A percentile compares a stretch with the other conserved stretches of the same genome.
These are phyloP conservation scores for Dromiciops gliroides DNA, from an alignment of 2,113 vertebrate genomes.

Conservation along the genomic window DNA sequence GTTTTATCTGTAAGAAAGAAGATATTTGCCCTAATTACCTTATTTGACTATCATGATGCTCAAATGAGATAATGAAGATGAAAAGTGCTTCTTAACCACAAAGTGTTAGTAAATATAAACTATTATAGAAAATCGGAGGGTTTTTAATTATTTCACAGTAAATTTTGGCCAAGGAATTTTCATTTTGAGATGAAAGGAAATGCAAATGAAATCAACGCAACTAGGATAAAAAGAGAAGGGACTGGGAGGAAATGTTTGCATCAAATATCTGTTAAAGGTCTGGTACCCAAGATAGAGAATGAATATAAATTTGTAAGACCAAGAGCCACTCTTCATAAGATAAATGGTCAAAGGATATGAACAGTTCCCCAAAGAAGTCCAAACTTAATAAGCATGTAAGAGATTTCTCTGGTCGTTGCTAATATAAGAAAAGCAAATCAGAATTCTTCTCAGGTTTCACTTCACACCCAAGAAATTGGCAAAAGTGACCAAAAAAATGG, in stretches of 20 bases:
- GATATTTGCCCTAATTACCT: not conserved
- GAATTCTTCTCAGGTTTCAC: too few species aligned
- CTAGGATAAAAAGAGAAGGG: not conserved
- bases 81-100: not conserved
- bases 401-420: not conserved
- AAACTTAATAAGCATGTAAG: not conserved
- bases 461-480: not conserved
- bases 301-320: not conserved
- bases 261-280: not conserved
- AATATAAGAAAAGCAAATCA: not conserved
- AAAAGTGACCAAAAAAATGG: not conserved
- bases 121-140: not conserved
- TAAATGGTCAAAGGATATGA: not conserved
- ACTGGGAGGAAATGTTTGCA: not conserved
- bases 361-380: not conserved
- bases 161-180: not conserved
- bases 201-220: not conserved
- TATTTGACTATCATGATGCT: not conserved
- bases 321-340: not conserved
- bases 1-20: slow-evolving; percentile 11
- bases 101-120: not conserved
- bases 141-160: not conserved
- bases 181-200: not conserved
- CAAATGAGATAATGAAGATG: not conserved
- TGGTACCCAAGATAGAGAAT: not conserved